phyloP scores from a whole-genome alignment of 2,113 vertebrate species.

The Lepus europaeus region DNA sequence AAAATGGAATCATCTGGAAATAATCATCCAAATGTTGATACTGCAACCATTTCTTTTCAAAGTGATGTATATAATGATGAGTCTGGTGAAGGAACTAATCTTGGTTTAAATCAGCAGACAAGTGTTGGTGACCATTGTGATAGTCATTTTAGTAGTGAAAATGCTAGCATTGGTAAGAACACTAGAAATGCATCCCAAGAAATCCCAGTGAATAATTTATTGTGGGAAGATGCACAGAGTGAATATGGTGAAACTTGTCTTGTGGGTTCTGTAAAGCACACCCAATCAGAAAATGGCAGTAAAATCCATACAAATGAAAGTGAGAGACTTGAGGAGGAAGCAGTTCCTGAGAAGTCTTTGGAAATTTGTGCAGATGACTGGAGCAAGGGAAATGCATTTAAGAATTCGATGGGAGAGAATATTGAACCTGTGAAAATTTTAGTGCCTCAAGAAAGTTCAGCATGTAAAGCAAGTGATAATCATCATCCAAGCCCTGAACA shows the following conservation, averaged over 20 bases:
- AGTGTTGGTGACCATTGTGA: slow-evolving; percentile 70
- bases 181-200: slow-evolving; percentile 72
- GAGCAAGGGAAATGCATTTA: slow-evolving; percentile 92
- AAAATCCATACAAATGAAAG: not conserved
- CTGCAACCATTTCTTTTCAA: slow-evolving; percentile 82
- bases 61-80: slow-evolving; percentile 83
- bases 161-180: slow-evolving; percentile 59
- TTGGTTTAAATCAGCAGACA: slow-evolving; percentile 83
- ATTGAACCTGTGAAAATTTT: slow-evolving; percentile 92
- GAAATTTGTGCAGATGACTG: slow-evolving; percentile 91
- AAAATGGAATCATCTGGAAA: slow-evolving; percentile 84
- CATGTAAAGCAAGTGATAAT: slow-evolving; percentile 56
- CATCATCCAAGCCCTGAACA: slow-evolving; percentile 51
- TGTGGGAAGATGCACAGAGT: slow-evolving; percentile 85
- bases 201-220: slow-evolving; percentile 83
- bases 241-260: slow-evolving; percentile 79
- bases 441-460: slow-evolving; percentile 76
- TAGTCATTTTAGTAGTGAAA: slow-evolving; percentile 55
- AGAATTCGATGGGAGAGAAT: slow-evolving; percentile 85
- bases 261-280: slow-evolving; percentile 61
- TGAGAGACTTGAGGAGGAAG: slow-evolving; percentile 45
- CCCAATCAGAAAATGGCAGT: slow-evolving; percentile 10
- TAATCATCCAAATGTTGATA: slow-evolving; percentile 80
- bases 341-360: slow-evolving; percentile 60
- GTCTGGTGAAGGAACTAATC: slow-evolving; percentile 79